Evolutionary conservation across 1,140 invertebrate genomes (phyloP).

Genomic region (Marisa cornuarietis): DNA sequence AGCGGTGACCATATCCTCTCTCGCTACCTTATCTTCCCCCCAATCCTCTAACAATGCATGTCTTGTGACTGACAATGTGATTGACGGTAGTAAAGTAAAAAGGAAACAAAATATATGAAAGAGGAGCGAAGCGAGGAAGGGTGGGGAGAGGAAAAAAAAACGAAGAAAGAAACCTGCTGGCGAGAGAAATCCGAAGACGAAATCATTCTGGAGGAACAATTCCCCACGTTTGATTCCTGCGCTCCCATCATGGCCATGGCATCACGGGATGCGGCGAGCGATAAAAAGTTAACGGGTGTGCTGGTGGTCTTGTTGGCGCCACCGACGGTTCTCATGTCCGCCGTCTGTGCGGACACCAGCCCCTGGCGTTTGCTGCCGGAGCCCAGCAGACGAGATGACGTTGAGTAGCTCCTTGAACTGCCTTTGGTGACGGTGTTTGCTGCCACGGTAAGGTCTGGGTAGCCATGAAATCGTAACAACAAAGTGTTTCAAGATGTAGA

Average conservation of each 20-base stretch:
- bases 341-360: neutral
- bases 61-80: too few species aligned
- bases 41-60: too few species aligned
- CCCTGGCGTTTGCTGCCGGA: conserved; percentile 8
- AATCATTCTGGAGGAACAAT: neutral
- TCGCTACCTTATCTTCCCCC: too few species aligned
- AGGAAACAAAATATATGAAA: too few species aligned
- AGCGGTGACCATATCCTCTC: too few species aligned
- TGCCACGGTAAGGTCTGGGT: neutral
- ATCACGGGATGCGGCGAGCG: neutral
- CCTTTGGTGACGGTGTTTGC: conserved; percentile 6
- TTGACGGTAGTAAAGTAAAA: too few species aligned
- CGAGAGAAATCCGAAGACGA: neutral
- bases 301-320: neutral
- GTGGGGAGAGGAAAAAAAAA: neutral
- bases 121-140: too few species aligned
- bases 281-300: neutral
- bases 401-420: conserved; percentile 5
- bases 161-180: conserved; percentile 3
- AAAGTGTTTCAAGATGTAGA: too few species aligned
- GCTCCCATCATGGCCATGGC: conserved; percentile 9
- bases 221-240: neutral
- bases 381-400: conserved; percentile 3
- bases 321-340: neutral
- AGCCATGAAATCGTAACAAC: too few species aligned